Base-by-base conservation (phyloP, 2,797 vertebrate species). In the Avahi laniger region DNA sequence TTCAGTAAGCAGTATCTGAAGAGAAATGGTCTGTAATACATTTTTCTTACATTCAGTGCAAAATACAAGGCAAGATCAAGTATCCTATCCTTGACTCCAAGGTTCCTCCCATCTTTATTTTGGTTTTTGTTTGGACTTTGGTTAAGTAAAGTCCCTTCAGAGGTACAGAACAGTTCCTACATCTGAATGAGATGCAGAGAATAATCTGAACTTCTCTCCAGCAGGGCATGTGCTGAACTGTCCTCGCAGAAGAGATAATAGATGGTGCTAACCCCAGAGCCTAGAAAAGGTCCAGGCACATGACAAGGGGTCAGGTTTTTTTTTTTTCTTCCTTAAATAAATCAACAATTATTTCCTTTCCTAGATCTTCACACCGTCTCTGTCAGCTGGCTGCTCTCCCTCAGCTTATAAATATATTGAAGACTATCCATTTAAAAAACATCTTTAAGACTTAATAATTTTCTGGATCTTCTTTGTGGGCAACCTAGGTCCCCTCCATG, bases 51-150 rank as follows among this genome's bases (percentile, higher is more conserved):
- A 67, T 10, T 69, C 33, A 67, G 0, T 57, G 46, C 70, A 87
- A 94, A 96, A 57, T 46, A 84, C 20, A 41, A 92, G 33, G 52
- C 76, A 93, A 70, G 35, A 83, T 93, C 59, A 81, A 65, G 22
- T n/a, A 87, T 2, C 22, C 24, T 48, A 52, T 48, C 69, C n/a
- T 89, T 82, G 28, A 75, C 43, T 87, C 12, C 59, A 59, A 86
- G 4, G 35, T 85, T 41, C n/a, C 43, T 82, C 48, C 30, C 59
- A 87, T 38, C 17, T 91, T 72, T 59, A 80, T 88, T 69, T 95
- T 92, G 63, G 90, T 57, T 67, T 87, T 59, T 88, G 30, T 50
- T 61, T 63, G 15, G 65, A 79, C 14, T 82, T 41, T 59, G 69
- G 7, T 67, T 95, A 91, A 72, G 26, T 86, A 14, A 50, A 93